phyloP scores from a whole-genome alignment of 1,140 invertebrate genomes.

The Drosophila nebulosa region DNA sequence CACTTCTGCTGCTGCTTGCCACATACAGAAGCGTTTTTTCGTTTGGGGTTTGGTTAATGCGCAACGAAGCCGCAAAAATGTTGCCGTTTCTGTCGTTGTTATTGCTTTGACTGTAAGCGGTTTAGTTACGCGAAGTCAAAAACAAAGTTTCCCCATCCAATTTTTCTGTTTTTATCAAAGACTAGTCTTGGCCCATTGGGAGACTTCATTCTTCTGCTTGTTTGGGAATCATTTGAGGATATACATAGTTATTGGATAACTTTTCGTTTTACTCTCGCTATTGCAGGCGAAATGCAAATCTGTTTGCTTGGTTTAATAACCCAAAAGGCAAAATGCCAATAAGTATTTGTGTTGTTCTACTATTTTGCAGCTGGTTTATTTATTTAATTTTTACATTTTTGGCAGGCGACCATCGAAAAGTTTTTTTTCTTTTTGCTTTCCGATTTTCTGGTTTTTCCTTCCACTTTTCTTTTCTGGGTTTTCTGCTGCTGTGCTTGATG shows the following conservation, averaged over 20 bases:
- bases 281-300: not conserved
- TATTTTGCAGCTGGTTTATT: not conserved
- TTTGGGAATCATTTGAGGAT: no score
- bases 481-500: not conserved
- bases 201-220: no score
- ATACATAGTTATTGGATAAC: not conserved
- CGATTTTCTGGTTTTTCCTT: not conserved
- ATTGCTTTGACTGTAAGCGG: not conserved
- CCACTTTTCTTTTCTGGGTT: not conserved
- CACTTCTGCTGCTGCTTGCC: not conserved
- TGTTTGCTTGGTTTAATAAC: slow-evolving; percentile 1
- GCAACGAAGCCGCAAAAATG: slow-evolving; percentile 1
- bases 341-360: not conserved
- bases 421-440: not conserved
- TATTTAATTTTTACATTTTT: slow-evolving; percentile 3
- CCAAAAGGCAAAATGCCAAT: slow-evolving; percentile 1
- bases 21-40: not conserved
- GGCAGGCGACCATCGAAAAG: not conserved
- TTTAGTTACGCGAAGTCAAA: slow-evolving; percentile 1
- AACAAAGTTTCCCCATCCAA: not conserved
- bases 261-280: not conserved
- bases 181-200: no score
- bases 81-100: not conserved
- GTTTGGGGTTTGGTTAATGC: not conserved
- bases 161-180: no score